Percentiles rank a stretch among this genome's conserved stretches.
Conservation (phyloP, 2,888 invertebrate genomes). For the Chaetogeoica ovagalla region DNA sequence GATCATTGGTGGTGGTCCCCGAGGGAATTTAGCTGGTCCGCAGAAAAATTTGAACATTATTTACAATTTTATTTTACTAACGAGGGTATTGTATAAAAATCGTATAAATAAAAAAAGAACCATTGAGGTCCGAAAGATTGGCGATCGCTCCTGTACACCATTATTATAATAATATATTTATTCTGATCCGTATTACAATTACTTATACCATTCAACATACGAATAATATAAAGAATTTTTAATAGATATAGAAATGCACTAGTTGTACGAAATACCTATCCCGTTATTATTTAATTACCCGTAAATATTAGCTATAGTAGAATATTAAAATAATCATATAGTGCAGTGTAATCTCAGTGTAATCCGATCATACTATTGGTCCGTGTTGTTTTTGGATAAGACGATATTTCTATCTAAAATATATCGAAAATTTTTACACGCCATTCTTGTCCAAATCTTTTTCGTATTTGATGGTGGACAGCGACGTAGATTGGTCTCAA, state of each 20-base stretch:
- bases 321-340: constrained; percentile 7
- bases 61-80: too few relatives aligned
- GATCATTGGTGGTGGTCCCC: too few relatives aligned
- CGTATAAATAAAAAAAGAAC: too few relatives aligned
- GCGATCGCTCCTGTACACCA: not conserved
- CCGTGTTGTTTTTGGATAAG: not conserved
- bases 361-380: not conserved
- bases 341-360: constrained; percentile 26
- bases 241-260: constrained; percentile 36
- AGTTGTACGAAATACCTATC: constrained; percentile 28
- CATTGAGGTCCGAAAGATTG: too few relatives aligned
- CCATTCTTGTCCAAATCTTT: too few relatives aligned
- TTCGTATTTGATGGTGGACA: too few relatives aligned
- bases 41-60: too few relatives aligned
- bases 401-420: too few relatives aligned
- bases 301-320: constrained; percentile 42
- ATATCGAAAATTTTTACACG: not conserved
- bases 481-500: too few relatives aligned
- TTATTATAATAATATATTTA: not conserved
- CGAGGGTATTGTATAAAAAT: too few relatives aligned
- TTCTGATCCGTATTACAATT: not conserved
- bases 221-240: constrained; percentile 6
- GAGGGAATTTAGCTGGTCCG: too few relatives aligned
- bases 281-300: constrained; percentile 11
- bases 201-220: not conserved